These are phyloP conservation scores for Drosophila mulleri DNA, from an alignment of 2,888 invertebrate genomes.

Conservation along the genomic window DNA sequence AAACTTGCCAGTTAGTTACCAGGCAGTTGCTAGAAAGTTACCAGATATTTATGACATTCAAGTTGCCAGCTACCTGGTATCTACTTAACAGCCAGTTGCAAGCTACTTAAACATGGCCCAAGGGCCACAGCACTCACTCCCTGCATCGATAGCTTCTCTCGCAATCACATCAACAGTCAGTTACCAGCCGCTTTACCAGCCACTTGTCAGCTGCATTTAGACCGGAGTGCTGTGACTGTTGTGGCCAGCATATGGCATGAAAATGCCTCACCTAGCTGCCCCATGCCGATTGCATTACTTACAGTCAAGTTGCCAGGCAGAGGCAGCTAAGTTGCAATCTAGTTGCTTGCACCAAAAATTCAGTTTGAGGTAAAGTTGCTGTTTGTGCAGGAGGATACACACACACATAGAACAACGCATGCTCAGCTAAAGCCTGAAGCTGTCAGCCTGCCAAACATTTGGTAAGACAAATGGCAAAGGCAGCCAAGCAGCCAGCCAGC, in stretches of 20 bases:
- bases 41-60: constrained; percentile 37
- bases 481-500: constrained; percentile 3
- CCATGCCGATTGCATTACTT: constrained; percentile 57
- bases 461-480: constrained; percentile 55
- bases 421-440: constrained; percentile 17
- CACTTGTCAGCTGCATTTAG: constrained; percentile 16
- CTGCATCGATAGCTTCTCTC: not conserved
- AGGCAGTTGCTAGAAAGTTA: not conserved
- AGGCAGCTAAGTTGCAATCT: constrained; percentile 20
- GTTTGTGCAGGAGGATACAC: constrained; percentile 14
- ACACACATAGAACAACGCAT: constrained; percentile 14
- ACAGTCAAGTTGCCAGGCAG: constrained; percentile 42
- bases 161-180: not conserved
- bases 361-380: constrained; percentile 2
- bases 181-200: constrained; percentile 20
- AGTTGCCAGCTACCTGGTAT: constrained; percentile 11
- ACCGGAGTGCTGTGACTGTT: too few relatives aligned
- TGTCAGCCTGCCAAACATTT: constrained; percentile 40
- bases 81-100: not conserved
- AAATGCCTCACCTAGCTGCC: not conserved
- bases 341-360: constrained; percentile 39
- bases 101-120: not conserved
- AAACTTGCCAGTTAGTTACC: not conserved
- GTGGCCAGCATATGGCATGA: not conserved
- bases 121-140: not conserved